Percentiles rank a stretch among this genome's conserved stretches.
Evolutionary conservation across 1,140 invertebrate species (phyloP).

Genomic region (Drosophila dunni): DNA sequence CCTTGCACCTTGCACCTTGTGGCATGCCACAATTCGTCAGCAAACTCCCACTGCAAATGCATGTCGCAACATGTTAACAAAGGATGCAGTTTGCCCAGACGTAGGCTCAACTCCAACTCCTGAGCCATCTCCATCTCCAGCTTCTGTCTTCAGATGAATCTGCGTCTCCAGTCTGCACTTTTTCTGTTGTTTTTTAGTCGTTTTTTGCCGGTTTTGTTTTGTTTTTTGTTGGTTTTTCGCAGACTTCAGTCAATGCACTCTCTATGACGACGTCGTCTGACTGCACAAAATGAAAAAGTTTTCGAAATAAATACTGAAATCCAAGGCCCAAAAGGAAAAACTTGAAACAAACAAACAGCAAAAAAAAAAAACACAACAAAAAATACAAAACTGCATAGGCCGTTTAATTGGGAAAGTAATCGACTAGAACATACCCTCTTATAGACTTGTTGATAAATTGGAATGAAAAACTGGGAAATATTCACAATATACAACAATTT

Average conservation of each 20-base stretch:
- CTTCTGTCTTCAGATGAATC: conserved; percentile 27
- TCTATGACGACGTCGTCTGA: conserved; percentile 78
- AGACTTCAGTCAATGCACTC: conserved; percentile 82
- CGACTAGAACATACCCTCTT: conserved; percentile 5
- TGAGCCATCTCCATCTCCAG: conserved; percentile 10
- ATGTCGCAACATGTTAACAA: conserved; percentile 78
- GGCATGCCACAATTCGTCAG: not conserved
- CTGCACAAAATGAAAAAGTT: conserved; percentile 83
- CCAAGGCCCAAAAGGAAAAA: conserved; percentile 76
- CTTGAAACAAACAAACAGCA: conserved; percentile 60
- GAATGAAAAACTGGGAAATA: no score
- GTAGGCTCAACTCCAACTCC: conserved; percentile 13
- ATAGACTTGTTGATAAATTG: not conserved
- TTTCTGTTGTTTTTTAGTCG: conserved; percentile 3
- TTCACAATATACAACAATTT: no score
- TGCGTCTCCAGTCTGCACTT: conserved; percentile 24
- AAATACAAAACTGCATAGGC: conserved; percentile 34
- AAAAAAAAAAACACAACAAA: conserved; percentile 8
- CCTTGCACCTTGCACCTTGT: not conserved
- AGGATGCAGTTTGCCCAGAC: conserved; percentile 67
- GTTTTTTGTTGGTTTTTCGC: conserved; percentile 52
- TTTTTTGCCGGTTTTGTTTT: conserved; percentile 55
- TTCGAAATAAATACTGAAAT: conserved; percentile 74
- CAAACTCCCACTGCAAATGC: conserved; percentile 42
- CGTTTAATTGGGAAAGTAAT: not conserved